Percentiles rank a stretch among this genome's conserved stretches.
phyloP scores from a whole-genome alignment of 1,140 invertebrate genomes.

The Pygmarrhopalites habei region DNA sequence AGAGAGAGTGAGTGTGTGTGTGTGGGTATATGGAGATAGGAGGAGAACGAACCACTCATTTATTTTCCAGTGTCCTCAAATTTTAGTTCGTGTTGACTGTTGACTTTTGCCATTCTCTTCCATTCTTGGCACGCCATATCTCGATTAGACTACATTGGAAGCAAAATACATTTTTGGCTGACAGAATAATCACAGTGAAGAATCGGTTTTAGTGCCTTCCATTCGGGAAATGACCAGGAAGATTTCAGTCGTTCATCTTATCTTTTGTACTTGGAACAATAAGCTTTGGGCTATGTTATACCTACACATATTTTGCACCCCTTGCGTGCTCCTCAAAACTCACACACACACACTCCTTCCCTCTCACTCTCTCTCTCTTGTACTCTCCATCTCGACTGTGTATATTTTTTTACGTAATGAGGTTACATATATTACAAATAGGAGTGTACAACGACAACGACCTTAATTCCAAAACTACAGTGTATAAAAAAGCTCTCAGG shows the following conservation, averaged over 20 bases:
- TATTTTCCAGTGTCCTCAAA: slow-evolving; percentile 12
- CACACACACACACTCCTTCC: too few species aligned
- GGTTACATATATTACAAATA: too few species aligned
- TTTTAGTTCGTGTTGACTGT: slow-evolving; percentile 16
- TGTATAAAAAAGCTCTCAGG: too few species aligned
- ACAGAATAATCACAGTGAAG: slow-evolving; percentile 15
- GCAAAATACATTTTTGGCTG: slow-evolving; percentile 15
- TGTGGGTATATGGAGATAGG: too few species aligned
- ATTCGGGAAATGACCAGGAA: slow-evolving; percentile 7
- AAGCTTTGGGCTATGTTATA: too few species aligned
- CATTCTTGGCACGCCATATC: slow-evolving; percentile 1
- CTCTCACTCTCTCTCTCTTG: too few species aligned
- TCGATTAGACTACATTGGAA: slow-evolving; percentile 14
- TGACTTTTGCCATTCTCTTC: slow-evolving; percentile 11
- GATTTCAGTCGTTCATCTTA: slow-evolving; percentile 12
- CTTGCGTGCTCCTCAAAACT: too few species aligned
- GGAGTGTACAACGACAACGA: too few species aligned
- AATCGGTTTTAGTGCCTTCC: slow-evolving; percentile 15
- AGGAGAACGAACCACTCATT: slow-evolving; percentile 6
- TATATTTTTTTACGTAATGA: too few species aligned
- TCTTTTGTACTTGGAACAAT: slow-evolving; percentile 2
- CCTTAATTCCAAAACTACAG: too few species aligned
- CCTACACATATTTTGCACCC: too few species aligned
- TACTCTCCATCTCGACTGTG: too few species aligned
- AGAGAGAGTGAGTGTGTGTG: not conserved